These are phyloP conservation scores for Thalassarche chlororhynchos DNA, from an alignment of 2,113 vertebrate species.

Conservation along the genomic window DNA sequence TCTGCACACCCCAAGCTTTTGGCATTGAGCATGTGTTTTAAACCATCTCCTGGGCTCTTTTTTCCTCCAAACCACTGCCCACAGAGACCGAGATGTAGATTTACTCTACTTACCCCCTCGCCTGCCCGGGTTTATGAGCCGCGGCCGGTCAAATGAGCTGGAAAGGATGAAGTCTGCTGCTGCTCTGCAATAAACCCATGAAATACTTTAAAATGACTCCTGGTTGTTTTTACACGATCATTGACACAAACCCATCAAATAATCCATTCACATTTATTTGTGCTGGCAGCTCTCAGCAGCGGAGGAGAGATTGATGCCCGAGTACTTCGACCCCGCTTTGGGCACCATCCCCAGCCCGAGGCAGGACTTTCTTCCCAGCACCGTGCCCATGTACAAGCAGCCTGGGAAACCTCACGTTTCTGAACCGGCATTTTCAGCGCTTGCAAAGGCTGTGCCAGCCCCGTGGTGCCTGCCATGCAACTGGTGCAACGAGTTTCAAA, in stretches of 20 bases:
- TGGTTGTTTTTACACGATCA: neutral
- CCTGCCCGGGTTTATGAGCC: neutral
- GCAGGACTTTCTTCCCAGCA: neutral
- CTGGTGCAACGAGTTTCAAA: neutral
- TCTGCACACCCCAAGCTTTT: too few relatives aligned
- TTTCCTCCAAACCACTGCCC: neutral
- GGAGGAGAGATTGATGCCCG: neutral
- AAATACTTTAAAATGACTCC: neutral
- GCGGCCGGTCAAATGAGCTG: neutral
- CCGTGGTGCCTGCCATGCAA: neutral
- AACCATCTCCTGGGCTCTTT: neutral
- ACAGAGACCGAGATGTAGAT: neutral
- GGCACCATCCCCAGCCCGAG: neutral
- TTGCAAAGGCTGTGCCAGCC: neutral
- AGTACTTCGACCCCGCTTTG: neutral
- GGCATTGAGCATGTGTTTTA: accelerated
- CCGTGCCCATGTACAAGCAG: neutral
- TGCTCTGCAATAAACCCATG: neutral
- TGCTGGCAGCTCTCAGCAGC: neutral
- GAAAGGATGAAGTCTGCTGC: neutral
- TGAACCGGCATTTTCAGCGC: accelerated
- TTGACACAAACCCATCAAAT: neutral
- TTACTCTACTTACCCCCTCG: neutral
- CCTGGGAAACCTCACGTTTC: neutral
- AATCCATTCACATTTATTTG: neutral